phyloP scores from a whole-genome alignment of 1,140 invertebrate genomes.

The Pseudomyrmex pallidus region DNA sequence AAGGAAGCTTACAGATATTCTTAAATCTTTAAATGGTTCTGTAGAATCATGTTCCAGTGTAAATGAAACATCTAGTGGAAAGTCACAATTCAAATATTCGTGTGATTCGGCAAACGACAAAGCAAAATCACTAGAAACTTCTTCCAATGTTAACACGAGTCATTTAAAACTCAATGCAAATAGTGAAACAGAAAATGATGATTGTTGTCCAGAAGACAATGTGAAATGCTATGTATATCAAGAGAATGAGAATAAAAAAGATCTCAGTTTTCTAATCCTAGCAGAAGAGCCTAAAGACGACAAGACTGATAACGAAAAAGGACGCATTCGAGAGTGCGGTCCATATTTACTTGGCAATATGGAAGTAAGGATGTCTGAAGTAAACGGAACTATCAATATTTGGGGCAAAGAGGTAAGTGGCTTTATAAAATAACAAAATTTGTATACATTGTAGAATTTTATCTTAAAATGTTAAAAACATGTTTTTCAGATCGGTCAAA shows the following conservation, averaged over 20 bases:
- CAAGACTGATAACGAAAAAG: constrained; percentile 63
- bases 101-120: constrained; percentile 13
- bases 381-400: constrained; percentile 83
- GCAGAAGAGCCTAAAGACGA: constrained; percentile 73
- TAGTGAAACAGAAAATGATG: constrained; percentile 56
- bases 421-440: neutral
- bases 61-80: neutral
- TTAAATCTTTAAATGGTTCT: constrained; percentile 76
- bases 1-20: constrained; percentile 78
- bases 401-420: constrained; percentile 82
- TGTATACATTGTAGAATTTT: neutral
- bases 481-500: constrained; percentile 62
- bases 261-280: constrained; percentile 82
- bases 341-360: constrained; percentile 83
- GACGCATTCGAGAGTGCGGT: constrained; percentile 78
- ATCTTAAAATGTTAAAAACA: neutral
- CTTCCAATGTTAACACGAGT: constrained; percentile 23
- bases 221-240: constrained; percentile 82
- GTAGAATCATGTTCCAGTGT: constrained; percentile 56
- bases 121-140: constrained; percentile 12
- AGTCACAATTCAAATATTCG: constrained; percentile 37
- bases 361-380: constrained; percentile 83
- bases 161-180: constrained; percentile 42
- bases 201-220: constrained; percentile 65
- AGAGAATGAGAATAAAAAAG: constrained; percentile 78